phyloP scores from a whole-genome alignment of 2,888 invertebrate species.

The Phyllotreta striolata region DNA sequence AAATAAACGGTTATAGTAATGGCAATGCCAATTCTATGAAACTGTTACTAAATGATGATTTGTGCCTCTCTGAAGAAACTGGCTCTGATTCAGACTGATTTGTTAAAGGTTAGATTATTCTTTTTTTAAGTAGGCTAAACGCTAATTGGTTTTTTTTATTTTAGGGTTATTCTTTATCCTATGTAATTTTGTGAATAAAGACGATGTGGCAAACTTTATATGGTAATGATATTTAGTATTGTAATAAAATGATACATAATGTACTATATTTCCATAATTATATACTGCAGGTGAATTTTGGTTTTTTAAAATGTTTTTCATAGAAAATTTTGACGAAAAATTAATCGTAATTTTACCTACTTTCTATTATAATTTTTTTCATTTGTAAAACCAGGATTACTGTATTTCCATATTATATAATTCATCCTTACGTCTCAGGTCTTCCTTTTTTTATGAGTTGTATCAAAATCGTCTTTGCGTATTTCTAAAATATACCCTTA shows the following conservation, averaged over 20 bases:
- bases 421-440: too few species aligned
- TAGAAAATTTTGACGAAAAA: too few species aligned
- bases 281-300: slow-evolving; percentile 38
- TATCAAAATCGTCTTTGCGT: too few species aligned
- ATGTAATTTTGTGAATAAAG: slow-evolving; percentile 38
- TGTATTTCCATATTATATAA: too few species aligned
- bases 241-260: slow-evolving; percentile 45
- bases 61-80: slow-evolving; percentile 82
- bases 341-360: too few species aligned
- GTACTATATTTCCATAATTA: slow-evolving; percentile 51
- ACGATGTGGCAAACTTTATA: slow-evolving; percentile 47
- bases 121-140: neutral
- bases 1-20: slow-evolving; percentile 60
- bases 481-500: too few species aligned
- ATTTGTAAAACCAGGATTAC: too few species aligned
- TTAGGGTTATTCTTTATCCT: slow-evolving; percentile 32
- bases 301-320: neutral
- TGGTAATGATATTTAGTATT: slow-evolving; percentile 46
- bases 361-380: too few species aligned
- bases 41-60: slow-evolving; percentile 77
- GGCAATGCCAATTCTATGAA: slow-evolving; percentile 59
- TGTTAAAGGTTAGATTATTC: slow-evolving; percentile 13
- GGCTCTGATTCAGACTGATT: slow-evolving; percentile 70
- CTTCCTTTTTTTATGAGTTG: too few species aligned
- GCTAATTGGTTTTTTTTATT: slow-evolving; percentile 13